phyloP scores from a whole-genome alignment of 2,797 vertebrate species.

The Malacoctenus gilli region DNA sequence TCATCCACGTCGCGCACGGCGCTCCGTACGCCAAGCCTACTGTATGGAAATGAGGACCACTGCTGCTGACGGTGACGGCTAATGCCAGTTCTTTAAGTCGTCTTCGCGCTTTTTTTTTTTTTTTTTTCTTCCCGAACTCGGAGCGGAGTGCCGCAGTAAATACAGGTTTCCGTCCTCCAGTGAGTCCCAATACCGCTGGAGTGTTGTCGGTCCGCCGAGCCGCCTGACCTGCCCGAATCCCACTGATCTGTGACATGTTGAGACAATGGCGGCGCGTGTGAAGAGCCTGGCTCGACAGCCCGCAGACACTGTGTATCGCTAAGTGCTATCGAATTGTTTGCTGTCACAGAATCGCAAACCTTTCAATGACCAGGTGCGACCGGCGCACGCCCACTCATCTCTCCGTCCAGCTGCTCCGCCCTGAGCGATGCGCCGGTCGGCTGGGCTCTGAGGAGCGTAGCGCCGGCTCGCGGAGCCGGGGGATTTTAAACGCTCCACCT shows the following conservation, averaged over 20 bases:
- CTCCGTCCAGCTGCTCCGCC: slow-evolving; percentile 47
- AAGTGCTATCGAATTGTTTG: slow-evolving; percentile 80
- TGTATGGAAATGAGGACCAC: slow-evolving; percentile 74
- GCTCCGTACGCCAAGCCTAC: slow-evolving; percentile 56
- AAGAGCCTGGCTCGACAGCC: slow-evolving; percentile 48
- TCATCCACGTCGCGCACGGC: slow-evolving; percentile 61
- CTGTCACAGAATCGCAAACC: slow-evolving; percentile 75
- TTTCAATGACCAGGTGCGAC: slow-evolving; percentile 67
- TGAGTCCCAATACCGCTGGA: slow-evolving; percentile 6
- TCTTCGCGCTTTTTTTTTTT: slow-evolving; percentile 1
- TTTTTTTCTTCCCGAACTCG: slow-evolving; percentile 1
- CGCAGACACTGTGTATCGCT: slow-evolving; percentile 55
- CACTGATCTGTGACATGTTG: slow-evolving; percentile 63
- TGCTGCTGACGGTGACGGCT: slow-evolving; percentile 50
- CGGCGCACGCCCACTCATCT: slow-evolving; percentile 29
- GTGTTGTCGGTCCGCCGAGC: slow-evolving; percentile 9
- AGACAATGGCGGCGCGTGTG: slow-evolving; percentile 53
- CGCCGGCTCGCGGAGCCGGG: slow-evolving; percentile 73
- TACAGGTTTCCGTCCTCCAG: neutral
- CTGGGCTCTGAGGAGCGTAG: slow-evolving; percentile 72
- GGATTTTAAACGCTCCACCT: slow-evolving; percentile 86
- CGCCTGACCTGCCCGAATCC: slow-evolving; percentile 41
- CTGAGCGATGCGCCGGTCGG: slow-evolving; percentile 58
- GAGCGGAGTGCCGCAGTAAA: slow-evolving; percentile 13
- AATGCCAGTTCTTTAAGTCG: slow-evolving; percentile 4